A percentile compares a stretch with the other conserved stretches of the same genome.
These are phyloP conservation scores for Galleria mellonella DNA, from an alignment of 1,140 invertebrate genomes.

Conservation along the genomic window DNA sequence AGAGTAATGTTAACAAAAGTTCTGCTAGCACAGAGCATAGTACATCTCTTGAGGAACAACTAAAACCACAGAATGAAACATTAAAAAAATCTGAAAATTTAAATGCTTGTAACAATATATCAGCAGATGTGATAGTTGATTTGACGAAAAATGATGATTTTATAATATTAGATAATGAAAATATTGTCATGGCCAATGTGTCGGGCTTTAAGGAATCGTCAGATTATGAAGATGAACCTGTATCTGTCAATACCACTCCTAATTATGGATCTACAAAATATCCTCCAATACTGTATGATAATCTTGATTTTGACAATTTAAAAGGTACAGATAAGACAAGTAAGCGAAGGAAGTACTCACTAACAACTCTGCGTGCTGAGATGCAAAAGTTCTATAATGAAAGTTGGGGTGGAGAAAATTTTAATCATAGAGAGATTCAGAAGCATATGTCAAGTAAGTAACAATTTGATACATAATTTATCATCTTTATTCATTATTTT, in stretches of 20 bases:
- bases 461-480: no score
- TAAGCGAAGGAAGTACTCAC: conserved; percentile 43
- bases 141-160: conserved; percentile 29
- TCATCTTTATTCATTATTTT: not conserved
- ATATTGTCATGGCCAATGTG: conserved; percentile 57
- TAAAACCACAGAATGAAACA: conserved; percentile 1
- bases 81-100: conserved; percentile 10
- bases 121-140: conserved; percentile 30
- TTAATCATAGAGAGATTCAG: conserved; percentile 71
- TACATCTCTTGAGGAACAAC: conserved; percentile 15
- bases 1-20: conserved; percentile 7
- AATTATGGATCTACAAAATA: conserved; percentile 58
- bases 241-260: conserved; percentile 13
- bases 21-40: conserved; percentile 23
- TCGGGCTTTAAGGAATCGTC: conserved; percentile 35
- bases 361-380: conserved; percentile 55
- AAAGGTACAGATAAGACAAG: conserved; percentile 49
- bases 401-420: conserved; percentile 76
- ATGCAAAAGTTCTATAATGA: conserved; percentile 79
- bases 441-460: conserved; percentile 76
- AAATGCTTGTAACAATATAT: conserved; percentile 7
- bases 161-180: conserved; percentile 24
- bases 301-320: conserved; percentile 63
- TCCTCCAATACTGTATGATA: conserved; percentile 52
- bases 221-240: conserved; percentile 25